These are phyloP conservation scores for Meloidogyne chitwoodi DNA, from an alignment of 1,140 invertebrate species.

Conservation along the genomic window DNA sequence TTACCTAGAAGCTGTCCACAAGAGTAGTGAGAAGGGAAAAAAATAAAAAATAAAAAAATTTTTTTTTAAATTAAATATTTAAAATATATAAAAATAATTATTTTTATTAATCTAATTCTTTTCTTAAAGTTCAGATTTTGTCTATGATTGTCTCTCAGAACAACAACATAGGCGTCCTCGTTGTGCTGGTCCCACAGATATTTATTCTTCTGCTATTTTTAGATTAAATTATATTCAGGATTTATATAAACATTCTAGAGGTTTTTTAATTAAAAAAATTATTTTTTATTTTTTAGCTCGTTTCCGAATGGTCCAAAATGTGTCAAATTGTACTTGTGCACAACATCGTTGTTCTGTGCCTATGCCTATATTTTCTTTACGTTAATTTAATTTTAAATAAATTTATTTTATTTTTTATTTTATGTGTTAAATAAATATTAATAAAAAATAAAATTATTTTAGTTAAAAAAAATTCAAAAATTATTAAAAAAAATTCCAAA, in stretches of 20 bases:
- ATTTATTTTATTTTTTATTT: background rate
- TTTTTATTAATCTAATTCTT: background rate
- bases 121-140: slow-evolving; percentile 38
- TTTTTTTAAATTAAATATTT: background rate
- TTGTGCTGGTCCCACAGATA: slow-evolving; percentile 43
- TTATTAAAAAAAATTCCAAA: background rate
- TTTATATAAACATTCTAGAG: slow-evolving; percentile 35
- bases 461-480: background rate
- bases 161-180: slow-evolving; percentile 49
- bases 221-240: slow-evolving; percentile 25
- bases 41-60: too few relatives aligned
- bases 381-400: background rate
- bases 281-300: background rate
- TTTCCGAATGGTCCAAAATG: slow-evolving; percentile 45
- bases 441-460: background rate
- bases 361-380: slow-evolving; percentile 37
- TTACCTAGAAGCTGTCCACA: slow-evolving; percentile 42
- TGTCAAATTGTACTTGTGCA: slow-evolving; percentile 52
- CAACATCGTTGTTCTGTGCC: slow-evolving; percentile 49
- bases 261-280: background rate
- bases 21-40: slow-evolving; percentile 42
- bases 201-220: slow-evolving; percentile 30
- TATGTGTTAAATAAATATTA: background rate
- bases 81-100: background rate
- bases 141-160: slow-evolving; percentile 48